Base-by-base conservation (phyloP, 2,888 invertebrate species). In the Cistogaster globosa region DNA sequence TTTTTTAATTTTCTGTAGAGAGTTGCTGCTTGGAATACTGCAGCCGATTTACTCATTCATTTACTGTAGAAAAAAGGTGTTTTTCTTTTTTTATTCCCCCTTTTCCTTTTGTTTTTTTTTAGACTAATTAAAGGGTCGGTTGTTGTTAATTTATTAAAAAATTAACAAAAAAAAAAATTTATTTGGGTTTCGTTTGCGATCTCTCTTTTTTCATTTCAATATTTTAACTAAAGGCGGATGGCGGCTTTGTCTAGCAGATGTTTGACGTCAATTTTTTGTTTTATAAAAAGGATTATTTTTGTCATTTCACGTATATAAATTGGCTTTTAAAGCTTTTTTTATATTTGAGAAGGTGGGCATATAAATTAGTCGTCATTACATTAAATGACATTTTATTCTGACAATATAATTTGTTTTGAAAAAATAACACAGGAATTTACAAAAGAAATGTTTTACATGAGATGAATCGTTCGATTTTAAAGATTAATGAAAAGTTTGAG, bases 271-370 rank as follows among this genome's bases (percentile, higher is more conserved):
- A 68, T 78, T 82, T 69, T 20, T 65, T 72, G n/a, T 69, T 62
- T 67, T 57, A 18, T n/a, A 55, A 42, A 80, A 87, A 86, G 86
- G 87, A 87, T 86, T 87, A 84, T 51, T 76, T 75, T 80, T 81
- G 80, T 86, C 69, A 77, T 80, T 60, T 71, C 36, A 45, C 53
- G 68, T 45, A 75, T 74, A 77, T 86, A 82, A 84, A 87, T 86
- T 83, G 80, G 86, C 87, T 87, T 83, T 84, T 55, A 78, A 84
- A 79, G 67, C 71, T 76, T 75, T 48, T 26, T 76, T 74, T 57
- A 60, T 16, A 20, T 45, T 72, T 20, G 55, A 78, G 69, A 79
- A 85, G 85, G 85, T 85, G 85, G 85, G 82, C 82, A 85, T 72
- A 85, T 85, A 85, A 85, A 85, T 85, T 85, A 79, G 85, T 82